phyloP scores from a whole-genome alignment of 2,113 vertebrate species.

The Chaetodon trifascialis region DNA sequence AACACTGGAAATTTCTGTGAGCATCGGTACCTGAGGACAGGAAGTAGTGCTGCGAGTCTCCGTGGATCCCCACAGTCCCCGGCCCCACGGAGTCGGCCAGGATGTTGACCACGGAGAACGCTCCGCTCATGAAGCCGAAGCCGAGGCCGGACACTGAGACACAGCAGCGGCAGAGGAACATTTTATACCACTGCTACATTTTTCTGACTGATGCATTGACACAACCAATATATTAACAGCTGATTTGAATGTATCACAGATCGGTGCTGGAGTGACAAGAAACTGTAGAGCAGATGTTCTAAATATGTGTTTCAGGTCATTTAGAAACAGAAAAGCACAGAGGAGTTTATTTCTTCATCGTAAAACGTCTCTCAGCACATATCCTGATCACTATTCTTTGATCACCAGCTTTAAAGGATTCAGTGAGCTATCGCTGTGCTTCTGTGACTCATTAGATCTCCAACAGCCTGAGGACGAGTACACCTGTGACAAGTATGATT shows the following conservation, averaged over 20 bases:
- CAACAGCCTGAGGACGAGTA: background rate
- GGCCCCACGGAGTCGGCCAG: slow-evolving; percentile 89
- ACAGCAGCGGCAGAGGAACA: background rate
- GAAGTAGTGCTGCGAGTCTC: slow-evolving; percentile 91
- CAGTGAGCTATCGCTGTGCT: too few relatives aligned
- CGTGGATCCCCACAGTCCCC: slow-evolving; percentile 89
- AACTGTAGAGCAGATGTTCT: too few relatives aligned
- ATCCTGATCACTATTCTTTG: background rate
- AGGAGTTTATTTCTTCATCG: background rate
- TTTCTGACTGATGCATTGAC: background rate
- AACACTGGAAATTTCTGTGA: background rate
- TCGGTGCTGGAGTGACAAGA: background rate
- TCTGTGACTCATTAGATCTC: background rate
- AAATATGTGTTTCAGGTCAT: background rate
- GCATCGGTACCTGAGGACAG: slow-evolving; percentile 85
- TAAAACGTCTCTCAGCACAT: background rate
- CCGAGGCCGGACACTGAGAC: slow-evolving; percentile 88
- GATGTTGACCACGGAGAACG: slow-evolving; percentile 91
- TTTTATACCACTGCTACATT: background rate
- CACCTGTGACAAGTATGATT: background rate
- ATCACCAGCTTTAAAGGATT: background rate
- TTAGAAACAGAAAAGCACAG: background rate
- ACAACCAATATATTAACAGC: too few relatives aligned
- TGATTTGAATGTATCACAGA: background rate
- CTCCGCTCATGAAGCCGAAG: slow-evolving; percentile 92